Conservation (phyloP, 2,888 invertebrate genomes). For the Eupithecia dodoneata region DNA sequence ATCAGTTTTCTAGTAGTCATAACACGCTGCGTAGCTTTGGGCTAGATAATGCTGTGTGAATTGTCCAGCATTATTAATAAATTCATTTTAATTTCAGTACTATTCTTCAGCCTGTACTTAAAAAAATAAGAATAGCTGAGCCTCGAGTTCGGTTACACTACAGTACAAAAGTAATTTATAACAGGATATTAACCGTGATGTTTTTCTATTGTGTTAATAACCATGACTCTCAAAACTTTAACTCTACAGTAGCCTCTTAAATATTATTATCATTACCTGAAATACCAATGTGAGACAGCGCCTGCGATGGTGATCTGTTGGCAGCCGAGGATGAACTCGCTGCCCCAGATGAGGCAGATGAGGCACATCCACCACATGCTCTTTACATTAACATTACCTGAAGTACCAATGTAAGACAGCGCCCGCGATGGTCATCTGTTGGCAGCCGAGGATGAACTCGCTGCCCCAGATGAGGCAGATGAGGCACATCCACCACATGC, state of each 20-base stretch:
- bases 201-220: no score
- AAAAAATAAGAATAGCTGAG: background rate
- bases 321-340: constrained; percentile 97
- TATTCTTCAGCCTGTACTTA: background rate
- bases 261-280: constrained; percentile 83
- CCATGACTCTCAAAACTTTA: no score
- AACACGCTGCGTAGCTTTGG: no score
- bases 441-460: constrained; percentile 97
- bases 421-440: constrained; percentile 96
- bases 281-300: constrained; percentile 97
- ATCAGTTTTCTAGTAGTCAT: no score
- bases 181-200: no score
- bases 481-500: constrained; percentile 97
- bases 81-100: no score
- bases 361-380: constrained; percentile 98
- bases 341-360: constrained; percentile 95
- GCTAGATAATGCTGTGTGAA: no score
- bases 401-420: constrained; percentile 98
- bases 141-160: background rate
- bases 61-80: no score
- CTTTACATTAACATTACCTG: constrained; percentile 86
- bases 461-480: constrained; percentile 96
- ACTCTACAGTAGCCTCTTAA: no score
- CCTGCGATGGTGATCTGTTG: constrained; percentile 97
- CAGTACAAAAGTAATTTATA: no score